Base-by-base conservation (phyloP, 2,797 vertebrate species). In the Podarcis siculus region DNA sequence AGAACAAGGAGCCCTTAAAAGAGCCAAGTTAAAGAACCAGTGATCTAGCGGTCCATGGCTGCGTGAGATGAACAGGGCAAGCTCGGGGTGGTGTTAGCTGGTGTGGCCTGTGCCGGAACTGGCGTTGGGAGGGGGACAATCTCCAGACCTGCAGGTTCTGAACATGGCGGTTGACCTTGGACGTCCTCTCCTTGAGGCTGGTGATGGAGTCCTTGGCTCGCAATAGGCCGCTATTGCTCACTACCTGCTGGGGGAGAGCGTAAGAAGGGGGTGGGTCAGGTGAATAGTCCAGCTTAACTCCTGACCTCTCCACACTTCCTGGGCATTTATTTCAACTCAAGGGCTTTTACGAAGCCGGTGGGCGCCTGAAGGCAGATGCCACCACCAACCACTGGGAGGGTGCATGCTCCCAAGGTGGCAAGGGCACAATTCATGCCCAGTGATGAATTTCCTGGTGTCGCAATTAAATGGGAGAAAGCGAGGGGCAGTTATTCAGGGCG, bases 201-300 rank as follows among this genome's bases (percentile, higher is more conserved):
- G 94, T 95, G 88, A 96, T 94, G 58, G 96, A 96, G 85, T 96
- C 96, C 85, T 96, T 96, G 92, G 95, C 95, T 0, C 89, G 90
- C n/a, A 95, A 94, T 82, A 96, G 82, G 79, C 94, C 95, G 37
- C 89, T 94, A 85, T 94, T 96, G 87, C 93, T 91, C 75, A 93
- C 90, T 69, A 90, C 92, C 95, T 96, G 91, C 30, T 35, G 67
- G 75, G 35, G 85, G 55, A 87, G 58, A 86, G 6, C 37, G 35
- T 1, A 45, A 55, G 25, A 58, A 58, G 80, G 37, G 78, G 58
- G 73, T 15, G 32, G 83, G 79, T 89, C 55, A 85, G 61, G 39
- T 66, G 42, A 82, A 55, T 58, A 75, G 61, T 76, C 42, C 83
- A 67, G 19, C 67, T 86, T 64, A 64, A 67, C 39, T 66, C 45